A percentile compares a stretch with the other conserved stretches of the same genome.
Conservation (phyloP, 2,113 vertebrate species). For the Dicrurus megarhynchus region DNA sequence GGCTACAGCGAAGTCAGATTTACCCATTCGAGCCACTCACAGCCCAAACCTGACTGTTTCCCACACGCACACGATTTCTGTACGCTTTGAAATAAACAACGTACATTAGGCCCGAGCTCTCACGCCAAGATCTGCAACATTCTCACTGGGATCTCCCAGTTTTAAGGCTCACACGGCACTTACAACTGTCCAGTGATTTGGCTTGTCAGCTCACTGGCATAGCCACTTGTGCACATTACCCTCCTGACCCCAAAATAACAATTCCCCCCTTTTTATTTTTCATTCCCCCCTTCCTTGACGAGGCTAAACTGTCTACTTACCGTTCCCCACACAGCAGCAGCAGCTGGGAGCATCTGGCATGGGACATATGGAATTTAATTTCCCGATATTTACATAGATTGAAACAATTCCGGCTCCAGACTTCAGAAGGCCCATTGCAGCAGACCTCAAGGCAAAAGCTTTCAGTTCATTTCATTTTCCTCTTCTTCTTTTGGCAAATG, state of each 20-base stretch:
- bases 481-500: constrained; percentile 51
- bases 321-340: constrained; percentile 63
- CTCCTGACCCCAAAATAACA: constrained; percentile 33
- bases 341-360: constrained; percentile 74
- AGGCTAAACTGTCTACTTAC: constrained; percentile 66
- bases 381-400: constrained; percentile 80
- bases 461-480: constrained; percentile 65
- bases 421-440: constrained; percentile 64
- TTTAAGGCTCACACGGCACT: constrained; percentile 17
- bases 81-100: constrained; percentile 45
- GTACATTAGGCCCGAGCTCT: neutral
- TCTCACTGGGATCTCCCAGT: constrained; percentile 22
- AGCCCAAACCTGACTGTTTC: neutral
- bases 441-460: constrained; percentile 66
- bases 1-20: neutral
- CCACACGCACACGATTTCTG: neutral
- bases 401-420: constrained; percentile 71
- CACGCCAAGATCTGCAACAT: neutral
- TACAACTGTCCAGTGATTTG: constrained; percentile 22
- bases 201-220: constrained; percentile 62
- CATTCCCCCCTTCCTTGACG: neutral
- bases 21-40: neutral
- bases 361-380: constrained; percentile 78
- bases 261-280: constrained; percentile 5
- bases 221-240: constrained; percentile 15